Evolutionary conservation across 2,888 invertebrate species (phyloP), one percentile per base, ranked within the genome.

Genomic region (Latrodectus elegans): DNA sequence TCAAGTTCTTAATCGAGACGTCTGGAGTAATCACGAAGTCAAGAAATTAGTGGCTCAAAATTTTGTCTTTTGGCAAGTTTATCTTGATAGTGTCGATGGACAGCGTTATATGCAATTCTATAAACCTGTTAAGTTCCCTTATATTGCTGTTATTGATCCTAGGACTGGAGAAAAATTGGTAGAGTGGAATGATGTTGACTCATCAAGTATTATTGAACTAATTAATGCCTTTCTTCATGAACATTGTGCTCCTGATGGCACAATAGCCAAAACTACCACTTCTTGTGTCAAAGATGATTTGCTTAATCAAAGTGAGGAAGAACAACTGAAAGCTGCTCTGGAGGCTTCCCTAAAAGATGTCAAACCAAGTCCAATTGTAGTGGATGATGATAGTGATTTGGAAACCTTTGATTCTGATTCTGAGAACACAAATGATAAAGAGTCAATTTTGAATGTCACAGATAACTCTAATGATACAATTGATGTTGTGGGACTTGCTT

Each of bases 11-110:
- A 95, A 95, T 92, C 93, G 95, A 71, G 95, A 95, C 91, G 94
- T 95, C 1, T 95, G 95, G 95, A 94, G 95, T 15, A 94, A 94
- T 90, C 91, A 92, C 70, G 93, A 94, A 83, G 93, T 95, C 9
- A 94, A 94, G 88, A 93, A 93, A 82, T 92, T 95, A 84, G 92
- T 95, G 38, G 93, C 93, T 73, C 93, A 94, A 81, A 94, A 95
- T 91, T 95, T 95, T 91, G 92, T 95, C 17, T 93, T 95, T 90
- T 95, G 95, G 94, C 95, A 95, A 94, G 94, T 94, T 8, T 93
- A 93, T 90, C 92, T 92, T 89, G 93, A 93, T 90, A 94, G 94
- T 89, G 93, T 93, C 14, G 95, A 95, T 88, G 95, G 95, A 0
- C 92, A 93, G 64, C 93, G 94, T 52, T 95, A 94, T 91, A 93